Percentiles rank a stretch among this genome's conserved stretches.
These are phyloP conservation scores for Myiotriccus ornatus DNA, from an alignment of 2,797 vertebrate genomes.

Conservation along the genomic window DNA sequence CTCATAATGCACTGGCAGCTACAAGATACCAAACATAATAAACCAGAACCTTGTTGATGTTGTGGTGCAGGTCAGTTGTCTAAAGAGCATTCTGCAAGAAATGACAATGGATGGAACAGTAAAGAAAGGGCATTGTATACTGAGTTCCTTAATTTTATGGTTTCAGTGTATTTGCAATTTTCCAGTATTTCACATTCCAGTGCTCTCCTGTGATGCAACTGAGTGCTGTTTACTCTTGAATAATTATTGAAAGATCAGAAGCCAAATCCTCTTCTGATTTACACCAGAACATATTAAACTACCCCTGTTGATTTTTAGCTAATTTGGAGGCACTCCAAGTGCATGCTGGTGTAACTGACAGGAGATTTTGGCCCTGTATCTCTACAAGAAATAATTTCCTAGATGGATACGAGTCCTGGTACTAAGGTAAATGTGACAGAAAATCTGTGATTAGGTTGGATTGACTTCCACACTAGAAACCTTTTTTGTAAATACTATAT, in stretches of 20 bases:
- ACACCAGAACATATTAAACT: constrained; percentile 40
- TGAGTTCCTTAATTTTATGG: background rate
- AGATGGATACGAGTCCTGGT: constrained; percentile 56
- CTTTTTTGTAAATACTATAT: constrained; percentile 66
- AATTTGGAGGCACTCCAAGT: constrained; percentile 54
- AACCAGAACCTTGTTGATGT: constrained; percentile 20
- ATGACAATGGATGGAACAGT: background rate
- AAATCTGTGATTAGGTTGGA: constrained; percentile 68
- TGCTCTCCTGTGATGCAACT: constrained; percentile 40
- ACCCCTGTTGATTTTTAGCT: constrained; percentile 55
- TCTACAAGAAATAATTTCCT: constrained; percentile 67
- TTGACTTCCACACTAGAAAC: constrained; percentile 63
- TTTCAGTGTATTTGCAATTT: background rate
- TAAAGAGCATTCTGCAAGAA: constrained; percentile 18
- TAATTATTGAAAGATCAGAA: constrained; percentile 61
- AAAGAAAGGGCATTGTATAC: background rate
- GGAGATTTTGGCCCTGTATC: constrained; percentile 36
- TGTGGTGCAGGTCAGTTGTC: background rate
- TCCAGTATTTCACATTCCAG: constrained; percentile 43
- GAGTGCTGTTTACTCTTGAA: constrained; percentile 60
- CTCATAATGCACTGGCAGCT: constrained; percentile 50
- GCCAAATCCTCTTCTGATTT: constrained; percentile 62
- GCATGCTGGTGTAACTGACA: constrained; percentile 26
- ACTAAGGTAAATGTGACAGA: constrained; percentile 70
- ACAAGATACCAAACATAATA: constrained; percentile 52